A percentile compares a stretch with the other conserved stretches of the same genome.
Evolutionary conservation across 2,888 invertebrate species (phyloP).

Genomic region (Lumbricus terrestris): DNA sequence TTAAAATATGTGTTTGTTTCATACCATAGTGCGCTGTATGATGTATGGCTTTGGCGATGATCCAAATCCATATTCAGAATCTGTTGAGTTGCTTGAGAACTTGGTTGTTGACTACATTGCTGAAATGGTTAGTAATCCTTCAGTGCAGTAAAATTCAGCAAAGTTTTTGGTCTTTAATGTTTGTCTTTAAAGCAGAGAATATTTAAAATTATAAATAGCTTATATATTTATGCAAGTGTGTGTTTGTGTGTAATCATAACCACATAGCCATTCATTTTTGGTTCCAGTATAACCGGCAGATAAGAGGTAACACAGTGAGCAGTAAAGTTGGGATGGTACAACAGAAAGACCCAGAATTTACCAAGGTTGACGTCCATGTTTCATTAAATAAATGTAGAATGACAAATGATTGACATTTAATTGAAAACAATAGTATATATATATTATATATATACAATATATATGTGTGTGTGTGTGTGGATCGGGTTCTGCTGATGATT

Average conservation of each 20-base stretch:
- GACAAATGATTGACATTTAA: too few relatives aligned
- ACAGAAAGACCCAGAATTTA: too few relatives aligned
- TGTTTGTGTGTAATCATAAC: background rate
- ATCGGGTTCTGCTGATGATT: too few relatives aligned
- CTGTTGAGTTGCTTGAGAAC: slow-evolving; percentile 94
- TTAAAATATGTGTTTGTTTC: background rate
- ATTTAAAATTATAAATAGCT: background rate
- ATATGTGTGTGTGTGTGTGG: too few relatives aligned
- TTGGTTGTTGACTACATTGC: slow-evolving; percentile 95
- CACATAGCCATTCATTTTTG: too few relatives aligned
- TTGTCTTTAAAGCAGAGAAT: background rate
- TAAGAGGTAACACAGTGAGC: too few relatives aligned
- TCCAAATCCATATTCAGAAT: slow-evolving; percentile 97
- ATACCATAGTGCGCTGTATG: slow-evolving; percentile 69
- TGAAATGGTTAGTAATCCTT: slow-evolving; percentile 71
- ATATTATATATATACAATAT: too few relatives aligned
- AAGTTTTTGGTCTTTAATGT: background rate
- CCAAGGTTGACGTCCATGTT: too few relatives aligned
- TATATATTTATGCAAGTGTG: background rate
- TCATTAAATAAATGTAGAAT: too few relatives aligned
- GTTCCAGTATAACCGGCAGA: too few relatives aligned
- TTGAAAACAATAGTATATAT: too few relatives aligned
- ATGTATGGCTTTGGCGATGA: slow-evolving; percentile 99
- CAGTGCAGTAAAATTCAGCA: background rate
- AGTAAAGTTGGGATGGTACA: too few relatives aligned